Percentiles rank a stretch among this genome's conserved stretches.
Evolutionary conservation across 1,140 invertebrate genomes (phyloP).

Genomic region (Dolichoris vasculosae): DNA sequence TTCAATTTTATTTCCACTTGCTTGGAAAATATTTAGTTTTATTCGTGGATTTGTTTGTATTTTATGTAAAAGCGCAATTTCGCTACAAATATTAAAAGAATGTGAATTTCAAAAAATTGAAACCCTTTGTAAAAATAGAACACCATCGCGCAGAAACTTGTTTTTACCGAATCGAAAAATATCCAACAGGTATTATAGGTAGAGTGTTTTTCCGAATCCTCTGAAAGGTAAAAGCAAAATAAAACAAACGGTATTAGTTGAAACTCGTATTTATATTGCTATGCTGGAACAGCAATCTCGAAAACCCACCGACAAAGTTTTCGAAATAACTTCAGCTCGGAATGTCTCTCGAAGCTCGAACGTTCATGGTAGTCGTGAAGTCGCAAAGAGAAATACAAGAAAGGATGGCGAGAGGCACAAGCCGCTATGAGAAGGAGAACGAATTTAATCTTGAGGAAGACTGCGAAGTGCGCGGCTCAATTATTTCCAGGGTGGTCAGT

Average conservation of each 20-base stretch:
- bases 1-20: too few relatives aligned
- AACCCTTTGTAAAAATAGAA: too few relatives aligned
- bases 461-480: slow-evolving; percentile 49
- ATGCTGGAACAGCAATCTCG: neutral
- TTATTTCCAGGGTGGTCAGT: slow-evolving; percentile 42
- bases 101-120: too few relatives aligned
- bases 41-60: neutral
- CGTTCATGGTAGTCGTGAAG: neutral
- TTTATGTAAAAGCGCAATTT: neutral
- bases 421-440: neutral
- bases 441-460: slow-evolving; percentile 52
- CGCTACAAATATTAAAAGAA: neutral
- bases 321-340: neutral
- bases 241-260: neutral
- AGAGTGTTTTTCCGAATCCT: neutral
- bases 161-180: neutral
- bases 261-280: neutral
- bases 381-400: slow-evolving; percentile 26
- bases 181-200: neutral
- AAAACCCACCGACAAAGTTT: slow-evolving; percentile 26
- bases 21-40: neutral
- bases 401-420: slow-evolving; percentile 13
- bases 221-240: neutral
- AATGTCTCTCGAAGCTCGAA: neutral
- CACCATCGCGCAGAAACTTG: neutral